These are phyloP conservation scores for Panurus biarmicus DNA, from an alignment of 2,113 vertebrate species.

Conservation along the genomic window DNA sequence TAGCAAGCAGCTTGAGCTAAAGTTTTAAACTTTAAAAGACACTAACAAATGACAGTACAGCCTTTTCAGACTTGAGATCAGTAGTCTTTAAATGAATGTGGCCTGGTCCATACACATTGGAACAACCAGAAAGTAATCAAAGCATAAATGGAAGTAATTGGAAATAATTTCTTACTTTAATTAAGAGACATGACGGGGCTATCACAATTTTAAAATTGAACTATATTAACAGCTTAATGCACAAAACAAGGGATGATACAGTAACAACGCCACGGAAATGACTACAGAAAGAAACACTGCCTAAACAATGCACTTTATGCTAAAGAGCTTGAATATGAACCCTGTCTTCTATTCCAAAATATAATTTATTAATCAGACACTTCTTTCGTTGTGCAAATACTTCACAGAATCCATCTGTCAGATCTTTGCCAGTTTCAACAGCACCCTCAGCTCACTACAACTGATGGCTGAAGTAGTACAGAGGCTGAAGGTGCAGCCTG, in stretches of 20 bases:
- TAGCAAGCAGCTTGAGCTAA: background rate
- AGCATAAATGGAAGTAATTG: background rate
- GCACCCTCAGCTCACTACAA: background rate
- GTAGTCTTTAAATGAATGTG: background rate
- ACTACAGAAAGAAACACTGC: background rate
- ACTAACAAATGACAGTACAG: background rate
- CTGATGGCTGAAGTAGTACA: fast-evolving
- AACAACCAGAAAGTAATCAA: background rate
- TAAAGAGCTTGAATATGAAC: background rate
- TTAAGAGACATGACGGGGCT: background rate
- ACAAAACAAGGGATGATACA: background rate
- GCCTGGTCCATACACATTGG: background rate
- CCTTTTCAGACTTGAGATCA: background rate
- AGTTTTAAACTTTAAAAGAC: background rate
- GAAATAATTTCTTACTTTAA: background rate
- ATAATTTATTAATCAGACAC: background rate
- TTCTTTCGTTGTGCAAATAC: background rate
- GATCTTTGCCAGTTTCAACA: background rate
- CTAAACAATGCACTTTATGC: background rate
- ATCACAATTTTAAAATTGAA: background rate
- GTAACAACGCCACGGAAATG: background rate
- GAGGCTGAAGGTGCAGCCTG: background rate
- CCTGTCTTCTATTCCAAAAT: background rate
- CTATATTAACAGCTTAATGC: background rate
- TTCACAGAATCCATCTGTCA: background rate